Conservation (phyloP, 2,888 invertebrate genomes). For the Hedya salicella region DNA sequence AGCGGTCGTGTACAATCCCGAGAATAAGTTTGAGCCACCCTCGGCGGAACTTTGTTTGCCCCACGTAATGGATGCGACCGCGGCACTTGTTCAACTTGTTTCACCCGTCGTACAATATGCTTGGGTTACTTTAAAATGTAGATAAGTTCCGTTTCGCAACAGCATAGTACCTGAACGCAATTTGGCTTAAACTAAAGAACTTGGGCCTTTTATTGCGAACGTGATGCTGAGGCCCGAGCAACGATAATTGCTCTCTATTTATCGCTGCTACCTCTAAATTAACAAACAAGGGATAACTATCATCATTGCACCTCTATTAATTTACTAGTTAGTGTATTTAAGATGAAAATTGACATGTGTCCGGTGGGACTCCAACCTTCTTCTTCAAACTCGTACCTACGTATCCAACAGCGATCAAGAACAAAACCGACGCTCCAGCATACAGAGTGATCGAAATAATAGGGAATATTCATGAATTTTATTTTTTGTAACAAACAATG, state of each 20-base stretch:
- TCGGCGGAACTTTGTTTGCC: conserved; percentile 61
- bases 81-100: conserved; percentile 61
- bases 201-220: conserved; percentile 39
- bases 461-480: too few species aligned
- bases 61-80: conserved; percentile 64
- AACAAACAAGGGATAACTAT: too few species aligned
- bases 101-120: conserved; percentile 49
- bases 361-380: too few species aligned
- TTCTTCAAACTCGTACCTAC: too few species aligned
- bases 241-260: conserved; percentile 33
- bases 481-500: too few species aligned
- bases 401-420: too few species aligned
- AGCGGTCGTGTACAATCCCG: conserved; percentile 50
- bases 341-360: too few species aligned
- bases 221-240: conserved; percentile 26
- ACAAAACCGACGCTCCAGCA: too few species aligned
- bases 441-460: too few species aligned
- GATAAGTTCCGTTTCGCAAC: conserved; percentile 38
- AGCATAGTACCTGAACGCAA: conserved; percentile 38
- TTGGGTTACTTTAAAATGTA: conserved; percentile 42
- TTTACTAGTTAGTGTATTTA: too few species aligned
- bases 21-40: conserved; percentile 56
- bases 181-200: conserved; percentile 43
- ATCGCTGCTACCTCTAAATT: conserved; percentile 6
- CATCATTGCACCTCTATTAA: too few species aligned